Conservation (phyloP, 2,113 vertebrate genomes). For the Microcebus murinus region DNA sequence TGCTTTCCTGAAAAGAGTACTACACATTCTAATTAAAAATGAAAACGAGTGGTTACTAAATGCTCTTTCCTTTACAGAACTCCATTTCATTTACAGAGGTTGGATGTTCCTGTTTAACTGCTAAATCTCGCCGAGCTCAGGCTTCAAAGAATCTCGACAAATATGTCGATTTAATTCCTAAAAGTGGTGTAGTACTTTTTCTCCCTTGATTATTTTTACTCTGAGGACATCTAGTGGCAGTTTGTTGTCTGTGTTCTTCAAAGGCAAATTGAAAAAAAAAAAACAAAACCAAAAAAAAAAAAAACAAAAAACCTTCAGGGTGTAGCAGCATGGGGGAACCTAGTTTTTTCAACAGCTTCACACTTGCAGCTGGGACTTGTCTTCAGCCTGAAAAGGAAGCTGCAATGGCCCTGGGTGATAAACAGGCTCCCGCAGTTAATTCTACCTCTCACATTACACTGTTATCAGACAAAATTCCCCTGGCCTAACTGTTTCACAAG, state of each 20-base stretch:
- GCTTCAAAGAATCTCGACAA: background rate
- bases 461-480: background rate
- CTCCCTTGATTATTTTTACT: slow-evolving; percentile 43
- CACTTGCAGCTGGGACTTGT: background rate
- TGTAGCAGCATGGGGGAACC: accelerated
- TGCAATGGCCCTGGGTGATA: background rate
- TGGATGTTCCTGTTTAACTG: background rate
- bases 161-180: background rate
- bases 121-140: background rate
- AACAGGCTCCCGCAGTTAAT: background rate
- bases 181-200: background rate
- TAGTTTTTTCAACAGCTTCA: background rate
- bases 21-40: background rate
- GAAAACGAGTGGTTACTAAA: background rate
- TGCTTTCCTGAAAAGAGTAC: background rate
- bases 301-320: background rate
- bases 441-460: background rate
- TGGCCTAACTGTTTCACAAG: background rate
- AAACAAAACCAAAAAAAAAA: background rate
- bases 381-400: background rate
- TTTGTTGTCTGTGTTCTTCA: slow-evolving; percentile 35
- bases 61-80: background rate
- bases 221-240: slow-evolving; percentile 69
- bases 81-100: background rate
- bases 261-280: background rate